A percentile compares a stretch with the other conserved stretches of the same genome.
Evolutionary conservation across 2,797 vertebrate genomes (phyloP).

Genomic region (Mastacembelus armatus): DNA sequence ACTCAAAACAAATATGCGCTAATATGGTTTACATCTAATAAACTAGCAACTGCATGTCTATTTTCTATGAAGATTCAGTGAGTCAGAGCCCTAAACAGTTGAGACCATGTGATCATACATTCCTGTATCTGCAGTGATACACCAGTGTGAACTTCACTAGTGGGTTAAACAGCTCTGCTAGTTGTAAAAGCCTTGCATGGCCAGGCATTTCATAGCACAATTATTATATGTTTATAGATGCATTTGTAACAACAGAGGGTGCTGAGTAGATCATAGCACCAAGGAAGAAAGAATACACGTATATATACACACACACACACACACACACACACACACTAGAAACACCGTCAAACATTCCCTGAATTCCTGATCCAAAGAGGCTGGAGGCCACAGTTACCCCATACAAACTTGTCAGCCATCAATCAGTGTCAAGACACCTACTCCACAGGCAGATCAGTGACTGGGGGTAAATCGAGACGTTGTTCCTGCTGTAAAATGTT

Average conservation of each 20-base stretch:
- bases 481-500: conserved; percentile 16
- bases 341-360: conserved; percentile 16
- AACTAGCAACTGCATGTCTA: not conserved
- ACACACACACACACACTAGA: not conserved
- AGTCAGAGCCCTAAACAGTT: conserved; percentile 3
- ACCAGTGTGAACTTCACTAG: no score
- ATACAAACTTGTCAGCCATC: not conserved
- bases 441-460: conserved; percentile 4
- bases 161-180: not conserved
- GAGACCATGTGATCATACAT: conserved; percentile 29
- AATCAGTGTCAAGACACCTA: not conserved
- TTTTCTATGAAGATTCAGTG: not conserved
- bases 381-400: not conserved
- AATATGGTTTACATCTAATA: not conserved
- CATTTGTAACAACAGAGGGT: not conserved
- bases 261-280: not conserved
- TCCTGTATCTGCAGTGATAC: not conserved
- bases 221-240: not conserved
- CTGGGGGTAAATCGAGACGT: not conserved
- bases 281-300: no score
- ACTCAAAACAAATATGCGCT: no score
- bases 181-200: conserved; percentile 6
- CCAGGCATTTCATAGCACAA: not conserved
- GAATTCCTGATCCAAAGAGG: conserved; percentile 19
- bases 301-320: no score